Base-by-base conservation (phyloP, 2,888 invertebrate species). In the Opisthograptis luteolata region DNA sequence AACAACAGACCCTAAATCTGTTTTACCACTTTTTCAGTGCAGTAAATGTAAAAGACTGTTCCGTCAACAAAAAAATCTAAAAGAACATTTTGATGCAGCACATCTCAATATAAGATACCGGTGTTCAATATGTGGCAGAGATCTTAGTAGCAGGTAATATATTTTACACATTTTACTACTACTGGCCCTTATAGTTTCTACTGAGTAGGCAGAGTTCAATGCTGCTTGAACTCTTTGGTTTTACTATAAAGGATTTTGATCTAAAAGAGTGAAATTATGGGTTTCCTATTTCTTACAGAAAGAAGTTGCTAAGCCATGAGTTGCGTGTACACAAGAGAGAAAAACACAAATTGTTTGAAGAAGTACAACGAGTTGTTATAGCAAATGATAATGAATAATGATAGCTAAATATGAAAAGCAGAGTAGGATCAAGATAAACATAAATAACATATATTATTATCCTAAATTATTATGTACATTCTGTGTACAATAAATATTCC, bases 41-140 rank as follows among this genome's bases (percentile, higher is more conserved):
- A 56, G 27, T 32, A 58, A 61, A 52, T 68, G 67, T 25, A 64
- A 68, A 22, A 64, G 60, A 35, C 49, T 43, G 22, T 68, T 68
- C 24, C 60, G 66, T 2, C 50, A 55, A 31, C 30, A 57, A 34
- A 64, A 58, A 47, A 24, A 51, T 4, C 37, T 66, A 20, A 52
- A 63, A 43, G 63, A 62, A 32, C 67, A 68, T 51, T 64, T 52
- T 44, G 64, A 68, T 20, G 62, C 67, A n/a, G 63, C 59, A 8
- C 67, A 68, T 55, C 49, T 64, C 14, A 64, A 68, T 45, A 58
- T 68, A 37, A 55, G 64, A 48, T 66, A 66, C 31, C 37, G 63
- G n/a, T 66, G 67, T 44, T 51, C 60, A 6, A 58, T 66, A 28
- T 68, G 67, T 40, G 56, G 66, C 2, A 48, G 48, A 14, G 60